phyloP scores from a whole-genome alignment of 2,888 invertebrate genomes.

The Volucella bombylans region DNA sequence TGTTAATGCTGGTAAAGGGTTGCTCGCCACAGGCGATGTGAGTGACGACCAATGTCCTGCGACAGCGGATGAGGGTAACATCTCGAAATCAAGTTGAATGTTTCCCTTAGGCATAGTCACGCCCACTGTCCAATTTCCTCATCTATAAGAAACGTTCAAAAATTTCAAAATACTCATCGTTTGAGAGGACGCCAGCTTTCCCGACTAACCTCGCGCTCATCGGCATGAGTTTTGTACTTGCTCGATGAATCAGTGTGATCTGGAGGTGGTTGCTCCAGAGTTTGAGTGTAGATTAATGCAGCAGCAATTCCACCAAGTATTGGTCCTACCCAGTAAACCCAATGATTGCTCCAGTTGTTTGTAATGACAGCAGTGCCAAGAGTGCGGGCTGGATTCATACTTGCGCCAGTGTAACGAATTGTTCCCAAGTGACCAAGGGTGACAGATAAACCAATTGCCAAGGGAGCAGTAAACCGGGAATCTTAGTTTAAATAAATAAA shows the following conservation, averaged over 20 bases:
- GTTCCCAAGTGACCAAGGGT: slow-evolving; percentile 92
- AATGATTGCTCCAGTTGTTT: slow-evolving; percentile 89
- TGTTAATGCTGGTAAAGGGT: background rate
- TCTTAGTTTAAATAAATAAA: slow-evolving; percentile 83
- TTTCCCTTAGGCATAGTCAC: slow-evolving; percentile 61
- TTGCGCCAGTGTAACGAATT: slow-evolving; percentile 92
- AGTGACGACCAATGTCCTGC: background rate
- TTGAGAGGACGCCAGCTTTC: slow-evolving; percentile 27
- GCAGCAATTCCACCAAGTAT: slow-evolving; percentile 91
- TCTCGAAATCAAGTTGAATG: slow-evolving; percentile 34
- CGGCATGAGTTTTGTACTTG: slow-evolving; percentile 82
- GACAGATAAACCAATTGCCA: slow-evolving; percentile 94
- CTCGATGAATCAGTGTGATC: slow-evolving; percentile 78
- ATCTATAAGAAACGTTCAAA: slow-evolving; percentile 52
- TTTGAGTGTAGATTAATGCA: slow-evolving; percentile 87
- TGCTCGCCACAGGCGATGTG: slow-evolving; percentile 21
- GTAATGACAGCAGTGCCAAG: slow-evolving; percentile 93
- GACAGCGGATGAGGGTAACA: slow-evolving; percentile 9
- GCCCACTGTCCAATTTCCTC: slow-evolving; percentile 66
- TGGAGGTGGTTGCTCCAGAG: slow-evolving; percentile 78
- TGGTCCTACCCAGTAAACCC: slow-evolving; percentile 97
- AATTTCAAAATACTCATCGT: slow-evolving; percentile 17
- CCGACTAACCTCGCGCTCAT: slow-evolving; percentile 87
- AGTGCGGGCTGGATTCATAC: slow-evolving; percentile 96
- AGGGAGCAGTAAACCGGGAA: slow-evolving; percentile 90